Evolutionary conservation across 2,113 vertebrate species (phyloP), one percentile per base, ranked within the genome.

Genomic region (Antechinus stuartii): DNA sequence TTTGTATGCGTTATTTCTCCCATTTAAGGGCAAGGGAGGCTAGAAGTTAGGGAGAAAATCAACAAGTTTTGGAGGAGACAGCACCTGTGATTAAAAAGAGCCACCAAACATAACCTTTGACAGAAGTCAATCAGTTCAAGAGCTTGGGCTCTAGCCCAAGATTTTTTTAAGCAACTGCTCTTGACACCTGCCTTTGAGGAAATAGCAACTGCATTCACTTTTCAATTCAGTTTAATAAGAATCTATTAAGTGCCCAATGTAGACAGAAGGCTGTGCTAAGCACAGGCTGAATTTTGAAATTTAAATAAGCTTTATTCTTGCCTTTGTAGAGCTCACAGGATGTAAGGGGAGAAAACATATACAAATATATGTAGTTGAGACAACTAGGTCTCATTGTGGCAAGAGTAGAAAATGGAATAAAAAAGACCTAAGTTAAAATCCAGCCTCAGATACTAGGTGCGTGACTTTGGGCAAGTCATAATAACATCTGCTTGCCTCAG

Each of bases 11-110:
- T 92, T 1, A 54, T 55, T 91, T 84, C 84, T 76, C 95, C 42
- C 30, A 24, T 91, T 23, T 50, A 94, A 96, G 61, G 52, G 10
- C 84, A 94, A 92, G 50, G 42, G 92, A 94, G 90, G 27, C 35
- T 54, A 92, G 76, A 89, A 93, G 55, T 27, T 49, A 94, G 50
- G 90, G 50, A 42, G 24, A 49, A 54, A 90, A 23, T 5, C 52
- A 30, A 0, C 95, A 68, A 76, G 22, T 54, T 89, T 93, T 92
- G 26, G 49, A 54, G 68, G 93, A 93, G 42, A 19, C 25, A 42
- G 3, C 50, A 61, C 90, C 12, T 19, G 26, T 22, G 35, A 27
- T 61, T 54, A 90, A 55, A 56, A 35, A 25, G 50, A 35, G 11
- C 90, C 24, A 11, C 46, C 35, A 47, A 3, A 42, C 42, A 50